Conservation (phyloP, 2,113 vertebrate genomes). For the Oryzias javanicus region DNA sequence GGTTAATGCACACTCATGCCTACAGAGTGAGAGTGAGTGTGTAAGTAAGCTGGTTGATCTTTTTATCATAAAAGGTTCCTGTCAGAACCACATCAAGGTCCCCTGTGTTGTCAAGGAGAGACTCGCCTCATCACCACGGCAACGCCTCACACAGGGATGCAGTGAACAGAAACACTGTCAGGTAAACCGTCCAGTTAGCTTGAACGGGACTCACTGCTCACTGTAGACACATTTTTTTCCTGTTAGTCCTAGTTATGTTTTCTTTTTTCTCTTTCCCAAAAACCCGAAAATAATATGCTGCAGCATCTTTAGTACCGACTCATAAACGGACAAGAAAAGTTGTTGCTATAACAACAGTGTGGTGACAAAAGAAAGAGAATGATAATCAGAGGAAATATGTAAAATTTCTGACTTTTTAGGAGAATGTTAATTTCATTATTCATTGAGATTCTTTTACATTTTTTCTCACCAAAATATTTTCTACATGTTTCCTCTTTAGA, state of each 20-base stretch:
- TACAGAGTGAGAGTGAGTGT: conserved; percentile 7
- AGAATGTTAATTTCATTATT: too few relatives aligned
- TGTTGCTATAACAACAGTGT: too few relatives aligned
- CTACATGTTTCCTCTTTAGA: too few relatives aligned
- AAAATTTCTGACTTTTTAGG: too few relatives aligned
- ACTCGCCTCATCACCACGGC: conserved; percentile 89
- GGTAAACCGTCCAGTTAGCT: conserved; percentile 70
- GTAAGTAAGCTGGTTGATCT: conserved; percentile 53
- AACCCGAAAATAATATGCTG: background rate
- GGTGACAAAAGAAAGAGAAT: too few relatives aligned
- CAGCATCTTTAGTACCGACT: background rate
- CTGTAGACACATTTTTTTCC: background rate
- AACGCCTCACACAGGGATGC: conserved; percentile 81
- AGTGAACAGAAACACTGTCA: conserved; percentile 84
- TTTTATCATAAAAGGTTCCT: conserved; percentile 78
- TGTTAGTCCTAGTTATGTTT: background rate
- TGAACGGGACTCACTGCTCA: background rate
- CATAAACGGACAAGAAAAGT: too few relatives aligned
- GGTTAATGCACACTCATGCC: background rate
- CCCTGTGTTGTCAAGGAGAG: conserved; percentile 88
- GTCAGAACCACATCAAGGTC: conserved; percentile 94
- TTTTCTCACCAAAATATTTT: too few relatives aligned
- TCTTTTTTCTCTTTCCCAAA: background rate
- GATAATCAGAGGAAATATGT: too few relatives aligned
- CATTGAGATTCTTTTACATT: too few relatives aligned